phyloP scores from a whole-genome alignment of 2,113 vertebrate species.

The Apteryx mantelli region DNA sequence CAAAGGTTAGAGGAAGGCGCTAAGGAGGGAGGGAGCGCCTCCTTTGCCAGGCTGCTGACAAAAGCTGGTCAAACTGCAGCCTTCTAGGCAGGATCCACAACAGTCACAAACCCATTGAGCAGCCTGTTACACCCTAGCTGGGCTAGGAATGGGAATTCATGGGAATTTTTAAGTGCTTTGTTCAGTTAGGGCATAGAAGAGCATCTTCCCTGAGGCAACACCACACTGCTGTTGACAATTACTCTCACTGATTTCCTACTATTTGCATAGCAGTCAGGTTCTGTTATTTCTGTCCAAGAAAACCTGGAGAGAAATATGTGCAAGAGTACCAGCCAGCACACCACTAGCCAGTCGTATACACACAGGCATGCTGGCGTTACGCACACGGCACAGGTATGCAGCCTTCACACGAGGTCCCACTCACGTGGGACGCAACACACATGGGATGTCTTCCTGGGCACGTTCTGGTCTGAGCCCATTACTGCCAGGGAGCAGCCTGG shows the following conservation, averaged over 20 bases:
- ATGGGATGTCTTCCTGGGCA: no score
- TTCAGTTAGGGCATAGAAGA: rapidly evolving
- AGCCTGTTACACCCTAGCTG: rapidly evolving
- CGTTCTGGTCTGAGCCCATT: background rate
- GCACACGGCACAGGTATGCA: no score
- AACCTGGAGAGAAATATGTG: background rate
- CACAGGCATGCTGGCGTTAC: no score
- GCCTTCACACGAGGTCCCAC: no score
- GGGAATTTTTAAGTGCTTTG: background rate
- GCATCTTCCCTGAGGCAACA: background rate
- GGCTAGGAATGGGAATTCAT: background rate
- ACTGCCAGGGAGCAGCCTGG: rapidly evolving
- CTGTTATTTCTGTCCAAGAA: background rate
- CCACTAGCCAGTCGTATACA: no score
- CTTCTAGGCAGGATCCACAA: rapidly evolving
- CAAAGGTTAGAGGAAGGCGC: background rate
- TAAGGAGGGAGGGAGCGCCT: background rate
- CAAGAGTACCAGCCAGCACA: background rate
- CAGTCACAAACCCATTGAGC: background rate
- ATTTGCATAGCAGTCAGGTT: rapidly evolving
- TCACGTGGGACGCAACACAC: no score
- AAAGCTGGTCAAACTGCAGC: rapidly evolving
- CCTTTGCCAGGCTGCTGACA: no score
- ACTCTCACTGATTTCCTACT: background rate
- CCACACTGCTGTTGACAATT: background rate